Evolutionary conservation across 2,113 vertebrate species (phyloP).

Genomic region (Pomatorhinus ruficollis): DNA sequence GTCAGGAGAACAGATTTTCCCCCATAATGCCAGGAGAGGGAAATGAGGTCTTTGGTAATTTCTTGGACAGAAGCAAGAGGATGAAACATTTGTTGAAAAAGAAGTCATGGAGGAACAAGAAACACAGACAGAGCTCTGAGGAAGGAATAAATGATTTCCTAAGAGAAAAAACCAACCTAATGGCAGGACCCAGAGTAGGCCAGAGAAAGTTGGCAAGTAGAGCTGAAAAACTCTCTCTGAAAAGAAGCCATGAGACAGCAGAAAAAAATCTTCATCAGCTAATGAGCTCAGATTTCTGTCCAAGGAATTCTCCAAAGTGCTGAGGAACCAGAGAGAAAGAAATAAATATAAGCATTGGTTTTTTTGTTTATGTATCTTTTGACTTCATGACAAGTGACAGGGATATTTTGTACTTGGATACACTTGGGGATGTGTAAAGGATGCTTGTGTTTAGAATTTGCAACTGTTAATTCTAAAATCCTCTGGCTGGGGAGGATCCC

Average conservation of each 20-base stretch:
- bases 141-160: not conserved
- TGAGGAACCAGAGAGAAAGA: not conserved
- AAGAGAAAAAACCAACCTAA: not conserved
- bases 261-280: slow-evolving; percentile 36
- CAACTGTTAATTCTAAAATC: not conserved
- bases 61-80: not conserved
- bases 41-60: not conserved
- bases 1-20: not conserved
- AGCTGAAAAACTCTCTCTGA: slow-evolving; percentile 3
- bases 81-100: not conserved
- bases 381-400: not conserved
- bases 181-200: not conserved
- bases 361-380: slow-evolving; percentile 9
- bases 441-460: not conserved
- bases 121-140: not conserved
- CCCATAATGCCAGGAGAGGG: not conserved
- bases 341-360: not conserved
- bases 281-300: slow-evolving; percentile 30
- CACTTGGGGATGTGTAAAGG: not conserved
- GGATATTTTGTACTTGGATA: slow-evolving; percentile 12
- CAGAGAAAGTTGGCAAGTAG: not conserved
- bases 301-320: slow-evolving; percentile 44
- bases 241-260: slow-evolving; percentile 41
- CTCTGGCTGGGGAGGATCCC: not conserved
- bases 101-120: not conserved